phyloP scores from a whole-genome alignment of 2,888 invertebrate species.

The Andrena praecox region DNA sequence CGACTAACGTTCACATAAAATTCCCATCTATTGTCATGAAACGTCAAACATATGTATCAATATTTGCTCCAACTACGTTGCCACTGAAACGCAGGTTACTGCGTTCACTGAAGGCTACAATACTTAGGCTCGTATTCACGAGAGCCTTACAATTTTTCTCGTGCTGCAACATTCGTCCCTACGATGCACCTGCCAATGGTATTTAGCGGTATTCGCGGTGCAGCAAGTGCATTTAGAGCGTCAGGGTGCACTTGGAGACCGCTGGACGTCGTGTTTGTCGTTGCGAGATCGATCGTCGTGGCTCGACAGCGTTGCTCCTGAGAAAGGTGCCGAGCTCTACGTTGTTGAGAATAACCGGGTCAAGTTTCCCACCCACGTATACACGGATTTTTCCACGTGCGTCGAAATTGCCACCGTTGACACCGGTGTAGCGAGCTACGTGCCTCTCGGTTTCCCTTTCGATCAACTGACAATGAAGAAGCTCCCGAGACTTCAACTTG shows the following conservation, averaged over 20 bases:
- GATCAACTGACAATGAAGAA: background rate
- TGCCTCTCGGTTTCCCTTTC: constrained; percentile 37
- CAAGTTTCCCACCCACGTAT: constrained; percentile 69
- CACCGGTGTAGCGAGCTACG: background rate
- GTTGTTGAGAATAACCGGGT: constrained; percentile 70
- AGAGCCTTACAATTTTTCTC: background rate
- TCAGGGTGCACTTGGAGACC: constrained; percentile 22
- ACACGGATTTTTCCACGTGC: constrained; percentile 9
- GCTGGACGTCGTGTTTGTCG: constrained; percentile 50
- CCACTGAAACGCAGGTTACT: background rate
- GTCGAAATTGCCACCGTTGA: constrained; percentile 39
- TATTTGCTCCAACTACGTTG: background rate
- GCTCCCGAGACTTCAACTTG: background rate
- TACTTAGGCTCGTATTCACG: background rate
- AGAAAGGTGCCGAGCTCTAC: constrained; percentile 53
- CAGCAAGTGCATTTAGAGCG: constrained; percentile 10
- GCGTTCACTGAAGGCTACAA: background rate
- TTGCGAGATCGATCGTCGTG: constrained; percentile 61
- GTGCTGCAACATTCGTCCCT: no score
- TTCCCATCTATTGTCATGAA: constrained; percentile 12
- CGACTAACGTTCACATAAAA: background rate
- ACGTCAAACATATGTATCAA: constrained; percentile 3
- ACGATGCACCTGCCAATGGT: no score
- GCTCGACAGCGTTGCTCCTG: constrained; percentile 41
- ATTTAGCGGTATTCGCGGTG: background rate